Evolutionary conservation across 2,888 invertebrate species (phyloP), one percentile per base, ranked within the genome.

Genomic region (Mesopsocus fuscifrons): DNA sequence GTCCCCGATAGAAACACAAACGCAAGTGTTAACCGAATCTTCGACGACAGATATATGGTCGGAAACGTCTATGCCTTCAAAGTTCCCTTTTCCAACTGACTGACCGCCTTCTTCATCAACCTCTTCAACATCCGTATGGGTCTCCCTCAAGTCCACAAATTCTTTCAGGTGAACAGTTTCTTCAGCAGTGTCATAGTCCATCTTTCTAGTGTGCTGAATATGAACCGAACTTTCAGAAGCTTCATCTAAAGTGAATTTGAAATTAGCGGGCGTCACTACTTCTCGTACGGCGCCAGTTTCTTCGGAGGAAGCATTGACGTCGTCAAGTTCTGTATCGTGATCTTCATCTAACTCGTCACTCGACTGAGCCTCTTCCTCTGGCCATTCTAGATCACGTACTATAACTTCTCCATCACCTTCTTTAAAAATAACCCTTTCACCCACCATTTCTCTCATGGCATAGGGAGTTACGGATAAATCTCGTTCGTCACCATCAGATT

Each of bases 101-200:
- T 9, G 18, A 6, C 18, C 38, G 15, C 4, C 21, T 38, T 38
- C 38, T 18, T 17, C 38, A 38, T 63, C 65, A 41, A 67, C 53
- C 52, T 69, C 70, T 54, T 72, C 71, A 41, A 65, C 55, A 53
- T 72, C 72, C 3, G 72, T 70, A 41, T 61, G 55, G 20, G 57
- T 57, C 43, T 68, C 67, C 21, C 56, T 55, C 15, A 51, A 52
- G 43, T 57, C 61, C 40, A 57, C 56, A 46, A 63, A 58, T 38
- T 65, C 65, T 55, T 69, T 71, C 8, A 69, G 57, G 52, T 69
- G 66, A 51, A 63, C 54, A 44, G 61, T 61, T 51, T 68, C 69
- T 34, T 55, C 55, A 2, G 57, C 49, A 9, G 61, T 55, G 30
- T 66, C 62, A 3, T 59, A 48, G 53, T 67, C 59, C 46, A 66